Evolutionary conservation across 2,797 vertebrate species (phyloP), one percentile per base, ranked within the genome.

Genomic region (Holocentrus rufus): DNA sequence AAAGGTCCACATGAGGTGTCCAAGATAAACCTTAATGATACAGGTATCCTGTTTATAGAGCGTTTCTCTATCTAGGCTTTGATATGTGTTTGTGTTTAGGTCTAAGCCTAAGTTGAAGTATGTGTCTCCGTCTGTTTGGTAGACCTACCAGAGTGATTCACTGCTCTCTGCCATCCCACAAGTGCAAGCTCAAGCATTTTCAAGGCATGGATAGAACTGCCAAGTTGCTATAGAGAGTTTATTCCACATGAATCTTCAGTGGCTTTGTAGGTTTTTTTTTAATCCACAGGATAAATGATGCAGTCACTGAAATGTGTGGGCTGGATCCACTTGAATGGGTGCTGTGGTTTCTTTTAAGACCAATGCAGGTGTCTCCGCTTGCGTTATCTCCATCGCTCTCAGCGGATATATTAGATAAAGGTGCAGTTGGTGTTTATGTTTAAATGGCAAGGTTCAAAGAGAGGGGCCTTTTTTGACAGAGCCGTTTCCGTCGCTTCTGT

Each of bases 311-410:
- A 71, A 85, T 80, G 74, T 88, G 87, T 76, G 88, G 88, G 85
- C 78, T 55, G 27, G 52, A 72, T 71, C 55, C 49, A 65, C 54
- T 62, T 91, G 87, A 90, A 89, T 86, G 70, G 84, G 44, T 77
- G 75, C 71, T 91, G 89, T 78, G 86, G 88, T 90, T 90, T 89
- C 89, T 92, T 91, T 92, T 66, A 89, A 88, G 86, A 74, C 46
- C 50, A 23, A 56, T 60, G 46, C 92, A 92, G 90, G 92, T 93
- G 92, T 80, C 74, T 85, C 65, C 61, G 74, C 69, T 59, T 15
- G 55, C 79, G 68, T 74, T 88, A 72, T 92, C 80, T 86, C 46
- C 66, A 57, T n/a, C 50, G 75, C 71, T 80, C 70, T 61, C 57
- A 67, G 77, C 39, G 81, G 91, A 89, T 85, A 42, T 79, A 63